Evolutionary conservation across 1,140 invertebrate genomes (phyloP), one percentile per base, ranked within the genome.

Genomic region (Heliconius hewitsoni): DNA sequence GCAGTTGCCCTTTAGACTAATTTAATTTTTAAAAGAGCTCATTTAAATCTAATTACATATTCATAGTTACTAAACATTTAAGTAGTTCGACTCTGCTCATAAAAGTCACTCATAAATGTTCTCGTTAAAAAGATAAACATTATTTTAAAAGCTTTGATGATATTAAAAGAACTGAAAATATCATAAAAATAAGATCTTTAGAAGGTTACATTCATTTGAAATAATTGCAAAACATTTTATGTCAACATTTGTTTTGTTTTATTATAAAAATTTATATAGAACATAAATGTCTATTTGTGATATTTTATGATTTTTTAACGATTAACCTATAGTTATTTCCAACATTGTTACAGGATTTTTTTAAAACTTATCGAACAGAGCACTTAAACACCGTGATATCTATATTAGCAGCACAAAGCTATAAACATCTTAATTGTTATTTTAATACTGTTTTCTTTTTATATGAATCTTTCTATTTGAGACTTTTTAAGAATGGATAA

Each of bases 81-180:
- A 57, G 30, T 57, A 60, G 50, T 34, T 74, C n/a, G 34, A 27
- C 27, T 23, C 74, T 76, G 74, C 18, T 23, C 57, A 46, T 76
- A 50, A 76, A 76, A 70, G 74, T 76, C 74, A 76, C 37, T 27
- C 23, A 70, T 76, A 70, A 70, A 76, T 23, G 55, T 66, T 66
- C 23, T 66, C 60, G 23, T 66, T 13, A 66, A 57, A 9, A 2
- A 23, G n/a, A 57, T 57, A 30, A 9, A 66, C 13, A 66, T 70
- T 76, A 76, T 76, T 70, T 70, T 42, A 70, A 30, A 27, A n/a
- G 74, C 27, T 11, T 46, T 76, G 71, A 76, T 39, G 42, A 76
- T 46, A n/a, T 46, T 18, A 66, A 55, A 57, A 39, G 39, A 60
- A 75, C 60, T 75, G 52, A 75, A 66, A 27, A 27, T 42, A 37